A percentile compares a stretch with the other conserved stretches of the same genome.
Evolutionary conservation across 1,140 invertebrate genomes (phyloP).

Genomic region (Himalopsyche phryganea): DNA sequence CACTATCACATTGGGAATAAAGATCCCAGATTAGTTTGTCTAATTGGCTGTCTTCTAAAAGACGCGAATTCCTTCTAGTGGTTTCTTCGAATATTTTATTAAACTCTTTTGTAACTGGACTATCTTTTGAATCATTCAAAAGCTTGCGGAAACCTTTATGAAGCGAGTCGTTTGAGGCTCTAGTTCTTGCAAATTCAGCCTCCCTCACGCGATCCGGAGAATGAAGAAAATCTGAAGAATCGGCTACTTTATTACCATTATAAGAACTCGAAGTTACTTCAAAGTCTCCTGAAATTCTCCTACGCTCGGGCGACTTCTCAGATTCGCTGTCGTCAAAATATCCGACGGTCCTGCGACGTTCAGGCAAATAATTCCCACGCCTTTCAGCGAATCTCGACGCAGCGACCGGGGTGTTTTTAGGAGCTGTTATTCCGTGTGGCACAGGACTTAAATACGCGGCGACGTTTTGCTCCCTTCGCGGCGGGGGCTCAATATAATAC

Average conservation of each 20-base stretch:
- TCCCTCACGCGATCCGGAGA: conserved; percentile 10
- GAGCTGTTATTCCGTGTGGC: too few relatives aligned
- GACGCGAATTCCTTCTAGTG: neutral
- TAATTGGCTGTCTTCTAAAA: conserved; percentile 8
- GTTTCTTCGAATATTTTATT: conserved; percentile 20
- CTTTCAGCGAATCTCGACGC: too few relatives aligned
- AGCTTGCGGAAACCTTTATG: neutral
- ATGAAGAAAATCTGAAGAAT: conserved; percentile 1
- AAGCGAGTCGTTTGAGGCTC: neutral
- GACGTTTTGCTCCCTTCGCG: too few relatives aligned
- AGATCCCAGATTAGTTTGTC: conserved; percentile 7
- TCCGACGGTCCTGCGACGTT: too few relatives aligned
- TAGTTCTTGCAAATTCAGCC: neutral
- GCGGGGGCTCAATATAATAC: too few relatives aligned
- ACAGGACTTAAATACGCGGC: too few relatives aligned
- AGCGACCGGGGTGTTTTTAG: too few relatives aligned
- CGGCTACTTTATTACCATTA: too few relatives aligned
- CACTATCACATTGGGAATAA: neutral
- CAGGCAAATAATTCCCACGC: too few relatives aligned
- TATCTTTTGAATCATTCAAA: conserved; percentile 20
- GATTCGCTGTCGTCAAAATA: too few relatives aligned
- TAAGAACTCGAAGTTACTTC: neutral
- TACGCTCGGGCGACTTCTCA: too few relatives aligned
- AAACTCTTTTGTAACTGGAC: conserved; percentile 24
- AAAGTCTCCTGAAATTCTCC: too few relatives aligned